Evolutionary conservation across 2,113 vertebrate genomes (phyloP).

Genomic region (Cynopterus brachyotis): DNA sequence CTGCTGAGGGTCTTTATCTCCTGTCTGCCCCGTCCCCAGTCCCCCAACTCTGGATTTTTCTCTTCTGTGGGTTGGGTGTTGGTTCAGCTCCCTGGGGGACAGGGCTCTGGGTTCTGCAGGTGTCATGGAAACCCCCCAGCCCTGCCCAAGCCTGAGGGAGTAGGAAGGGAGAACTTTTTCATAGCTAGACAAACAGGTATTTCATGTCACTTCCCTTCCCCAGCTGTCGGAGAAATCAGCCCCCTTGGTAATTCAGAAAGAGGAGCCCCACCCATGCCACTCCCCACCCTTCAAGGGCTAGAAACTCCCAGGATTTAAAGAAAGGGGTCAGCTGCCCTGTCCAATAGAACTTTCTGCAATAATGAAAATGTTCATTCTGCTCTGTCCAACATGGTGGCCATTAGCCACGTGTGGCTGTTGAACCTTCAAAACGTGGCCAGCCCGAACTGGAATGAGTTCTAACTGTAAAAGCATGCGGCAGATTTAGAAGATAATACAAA

Average conservation of each 20-base stretch:
- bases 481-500: background rate
- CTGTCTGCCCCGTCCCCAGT: too few species aligned
- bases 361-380: background rate
- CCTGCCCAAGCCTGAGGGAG: conserved; percentile 35
- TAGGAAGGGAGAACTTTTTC: conserved; percentile 50
- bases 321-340: background rate
- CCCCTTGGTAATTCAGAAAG: conserved; percentile 46
- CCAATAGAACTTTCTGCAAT: background rate
- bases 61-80: conserved; percentile 16
- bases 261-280: background rate
- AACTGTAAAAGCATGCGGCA: background rate
- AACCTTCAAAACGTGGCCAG: background rate
- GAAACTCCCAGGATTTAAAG: background rate
- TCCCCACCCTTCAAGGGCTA: background rate
- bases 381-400: background rate
- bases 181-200: conserved; percentile 58
- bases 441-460: background rate
- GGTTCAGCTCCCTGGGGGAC: conserved; percentile 44
- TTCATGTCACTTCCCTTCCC: conserved; percentile 55
- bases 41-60: background rate
- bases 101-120: conserved; percentile 8
- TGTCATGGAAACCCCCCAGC: conserved; percentile 71
- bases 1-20: background rate
- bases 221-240: conserved; percentile 32
- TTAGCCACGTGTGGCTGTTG: background rate